Conservation (phyloP, 2,888 invertebrate species). For the Thereva nobilitata region DNA sequence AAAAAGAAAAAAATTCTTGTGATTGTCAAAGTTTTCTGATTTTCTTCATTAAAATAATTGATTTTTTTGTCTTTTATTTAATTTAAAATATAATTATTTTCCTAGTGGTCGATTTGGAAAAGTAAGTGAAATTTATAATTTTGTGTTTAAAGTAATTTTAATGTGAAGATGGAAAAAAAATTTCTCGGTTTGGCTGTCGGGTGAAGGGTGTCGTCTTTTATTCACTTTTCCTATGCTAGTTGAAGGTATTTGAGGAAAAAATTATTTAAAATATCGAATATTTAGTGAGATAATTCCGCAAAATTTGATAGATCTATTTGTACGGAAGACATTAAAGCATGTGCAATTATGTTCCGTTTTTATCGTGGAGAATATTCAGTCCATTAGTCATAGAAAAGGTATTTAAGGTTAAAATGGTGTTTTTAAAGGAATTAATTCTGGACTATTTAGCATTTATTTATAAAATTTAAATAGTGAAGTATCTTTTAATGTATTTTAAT, state of each 20-base stretch:
- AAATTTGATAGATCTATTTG: too few relatives aligned
- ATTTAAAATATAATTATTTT: too few relatives aligned
- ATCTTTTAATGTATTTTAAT: too few relatives aligned
- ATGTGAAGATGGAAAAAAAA: background rate
- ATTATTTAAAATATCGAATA: background rate
- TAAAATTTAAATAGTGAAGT: too few relatives aligned
- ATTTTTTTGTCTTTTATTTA: too few relatives aligned
- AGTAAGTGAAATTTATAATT: conserved; percentile 21
- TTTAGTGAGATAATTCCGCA: background rate
- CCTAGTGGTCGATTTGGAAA: background rate
- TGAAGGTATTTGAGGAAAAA: conserved; percentile 24
- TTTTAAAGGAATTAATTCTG: too few relatives aligned
- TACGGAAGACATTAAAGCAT: too few relatives aligned
- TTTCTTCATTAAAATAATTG: conserved; percentile 1
- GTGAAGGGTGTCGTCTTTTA: conserved; percentile 34
- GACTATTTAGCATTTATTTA: too few relatives aligned
- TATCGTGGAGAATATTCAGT: too few relatives aligned
- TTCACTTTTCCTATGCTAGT: conserved; percentile 19
- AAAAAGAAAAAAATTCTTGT: conserved; percentile 21
- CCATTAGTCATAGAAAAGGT: too few relatives aligned
- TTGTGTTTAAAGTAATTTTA: background rate
- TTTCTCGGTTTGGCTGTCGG: conserved; percentile 19
- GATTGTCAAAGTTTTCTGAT: conserved; percentile 32
- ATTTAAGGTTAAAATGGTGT: too few relatives aligned
- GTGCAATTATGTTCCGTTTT: too few relatives aligned